These are phyloP conservation scores for Nomada flava DNA, from an alignment of 2,888 invertebrate species.

Conservation along the genomic window DNA sequence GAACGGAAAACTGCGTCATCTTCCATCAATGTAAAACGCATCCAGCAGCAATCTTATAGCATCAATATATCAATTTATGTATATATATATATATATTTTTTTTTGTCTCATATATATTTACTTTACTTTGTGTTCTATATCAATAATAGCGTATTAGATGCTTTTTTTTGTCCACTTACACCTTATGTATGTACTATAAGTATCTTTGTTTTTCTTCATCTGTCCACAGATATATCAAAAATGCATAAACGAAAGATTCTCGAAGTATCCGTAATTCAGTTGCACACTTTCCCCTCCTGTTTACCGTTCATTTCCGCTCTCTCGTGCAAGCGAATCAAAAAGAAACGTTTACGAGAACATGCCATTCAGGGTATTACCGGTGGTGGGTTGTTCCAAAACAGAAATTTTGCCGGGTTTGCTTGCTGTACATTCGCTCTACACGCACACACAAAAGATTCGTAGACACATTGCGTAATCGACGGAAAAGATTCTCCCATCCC, in stretches of 20 bases:
- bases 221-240: constrained; percentile 82
- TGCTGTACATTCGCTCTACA: constrained; percentile 73
- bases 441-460: constrained; percentile 61
- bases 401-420: constrained; percentile 78
- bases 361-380: constrained; percentile 92
- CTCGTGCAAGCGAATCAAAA: constrained; percentile 71
- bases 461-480: constrained; percentile 68
- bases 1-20: constrained; percentile 64
- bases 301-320: constrained; percentile 40
- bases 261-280: constrained; percentile 73
- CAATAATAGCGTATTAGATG: constrained; percentile 82
- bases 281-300: constrained; percentile 33
- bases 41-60: constrained; percentile 79
- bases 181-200: constrained; percentile 83
- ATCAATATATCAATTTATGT: constrained; percentile 79
- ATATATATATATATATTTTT: constrained; percentile 71
- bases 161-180: constrained; percentile 81
- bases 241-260: constrained; percentile 81
- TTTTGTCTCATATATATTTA: constrained; percentile 78
- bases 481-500: constrained; percentile 10
- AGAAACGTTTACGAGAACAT: constrained; percentile 81
- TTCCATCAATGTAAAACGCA: constrained; percentile 70
- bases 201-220: constrained; percentile 74
- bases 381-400: constrained; percentile 82
- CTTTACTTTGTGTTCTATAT: constrained; percentile 81